These are phyloP conservation scores for Limenitis camilla DNA, from an alignment of 2,888 invertebrate genomes.

Conservation along the genomic window DNA sequence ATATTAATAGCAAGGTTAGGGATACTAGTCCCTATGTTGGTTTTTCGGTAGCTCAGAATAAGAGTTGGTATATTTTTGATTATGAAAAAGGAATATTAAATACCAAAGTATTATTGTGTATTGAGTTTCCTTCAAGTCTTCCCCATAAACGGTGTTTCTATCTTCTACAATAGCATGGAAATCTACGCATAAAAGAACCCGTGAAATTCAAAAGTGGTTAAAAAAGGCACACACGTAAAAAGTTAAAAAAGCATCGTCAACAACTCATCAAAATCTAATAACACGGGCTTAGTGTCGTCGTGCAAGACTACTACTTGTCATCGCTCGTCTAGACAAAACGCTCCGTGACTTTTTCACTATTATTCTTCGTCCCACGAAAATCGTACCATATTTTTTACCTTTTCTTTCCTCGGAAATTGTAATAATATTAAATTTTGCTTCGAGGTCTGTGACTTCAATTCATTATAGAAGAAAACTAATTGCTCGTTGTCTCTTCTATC, in stretches of 20 bases:
- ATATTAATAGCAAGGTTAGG: no score
- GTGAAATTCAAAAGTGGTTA: neutral
- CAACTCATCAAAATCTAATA: constrained; percentile 63
- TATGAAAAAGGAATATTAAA: no score
- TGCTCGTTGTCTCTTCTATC: no score
- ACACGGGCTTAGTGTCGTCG: constrained; percentile 43
- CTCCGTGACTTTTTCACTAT: constrained; percentile 65
- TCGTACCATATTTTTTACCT: constrained; percentile 39
- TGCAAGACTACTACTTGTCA: constrained; percentile 42
- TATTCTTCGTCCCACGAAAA: constrained; percentile 62
- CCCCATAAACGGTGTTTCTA: no score
- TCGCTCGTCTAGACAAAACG: constrained; percentile 65
- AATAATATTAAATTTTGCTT: constrained; percentile 63
- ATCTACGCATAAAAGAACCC: neutral
- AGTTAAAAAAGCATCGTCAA: constrained; percentile 43
- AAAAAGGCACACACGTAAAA: constrained; percentile 4
- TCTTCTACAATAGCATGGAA: no score
- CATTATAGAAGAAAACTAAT: constrained; percentile 34
- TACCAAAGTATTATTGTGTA: no score
- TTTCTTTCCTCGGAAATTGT: constrained; percentile 42
- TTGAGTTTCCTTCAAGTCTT: no score
- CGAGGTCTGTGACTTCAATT: constrained; percentile 53
- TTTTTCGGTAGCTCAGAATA: no score
- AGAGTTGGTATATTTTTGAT: no score
- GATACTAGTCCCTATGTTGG: no score